Evolutionary conservation across 2,888 invertebrate genomes (phyloP), one percentile per base, ranked within the genome.

Genomic region (Tetropium fuscum): DNA sequence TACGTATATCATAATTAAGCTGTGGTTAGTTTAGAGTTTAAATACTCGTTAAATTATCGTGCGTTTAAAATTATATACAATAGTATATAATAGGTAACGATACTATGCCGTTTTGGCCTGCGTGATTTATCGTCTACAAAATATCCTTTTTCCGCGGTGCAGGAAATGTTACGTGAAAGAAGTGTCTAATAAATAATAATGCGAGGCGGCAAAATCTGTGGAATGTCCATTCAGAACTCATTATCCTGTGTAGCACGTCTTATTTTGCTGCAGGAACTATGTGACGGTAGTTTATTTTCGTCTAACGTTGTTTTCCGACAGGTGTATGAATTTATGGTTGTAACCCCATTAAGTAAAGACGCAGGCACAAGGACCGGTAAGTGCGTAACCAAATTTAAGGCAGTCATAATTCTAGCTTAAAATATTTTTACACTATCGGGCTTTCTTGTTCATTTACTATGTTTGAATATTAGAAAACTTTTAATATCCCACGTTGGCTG

Each of bases 261-360:
- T 60, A 60, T 60, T 57, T 56, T 41, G 22, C 43, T 55, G 19
- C 34, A 20, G 38, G 34, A 36, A 40, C 27, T 40, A 34, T 45
- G 48, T 47, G 53, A 27, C 25, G 34, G 60, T 48, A 56, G 53
- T 60, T 56, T 60, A 47, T 60, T 60, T 47, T 55, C 47, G 32
- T 53, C 32, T 20, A 41, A 58, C 32, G 36, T 49, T 34, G 48
- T 53, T 53, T 58, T 44, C 53, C 54, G 61, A 48, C 61, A 61
- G 61, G 58, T 56, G 43, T 51, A 60, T 40, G 49, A 60, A 60
- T 60, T 60, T 60, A 60, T 47, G 53, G 51, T 5, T n/a, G n/a
- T n/a, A 34, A 25, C 54, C 44, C 22, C 34, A 54, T 55, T 56
- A 49, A 56, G 45, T 60, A 53, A 53, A 58, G 11, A 53, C 41